phyloP scores from a whole-genome alignment of 30 jellyfish, hydroid and myxozoan genomes.

The Aurelia sp. region DNA sequence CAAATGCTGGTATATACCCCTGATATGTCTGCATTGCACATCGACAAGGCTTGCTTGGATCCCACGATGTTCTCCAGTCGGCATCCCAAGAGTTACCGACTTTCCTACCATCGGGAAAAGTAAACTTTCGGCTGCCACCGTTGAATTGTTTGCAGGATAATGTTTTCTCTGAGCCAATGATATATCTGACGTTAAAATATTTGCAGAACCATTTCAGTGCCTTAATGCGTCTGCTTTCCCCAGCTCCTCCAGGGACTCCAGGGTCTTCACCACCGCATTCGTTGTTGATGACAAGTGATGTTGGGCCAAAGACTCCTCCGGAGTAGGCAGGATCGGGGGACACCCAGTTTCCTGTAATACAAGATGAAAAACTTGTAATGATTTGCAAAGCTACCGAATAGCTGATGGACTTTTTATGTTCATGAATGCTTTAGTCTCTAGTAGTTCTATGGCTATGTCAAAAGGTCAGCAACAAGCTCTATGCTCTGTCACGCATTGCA shows the following conservation, averaged over 20 bases:
- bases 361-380: background rate
- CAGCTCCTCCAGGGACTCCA: constrained; percentile 95
- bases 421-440: too few relatives aligned
- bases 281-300: constrained; percentile 89
- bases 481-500: too few relatives aligned
- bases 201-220: constrained; percentile 94
- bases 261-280: constrained; percentile 96
- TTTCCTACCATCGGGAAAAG: constrained; percentile 79
- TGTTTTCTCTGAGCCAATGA: constrained; percentile 76
- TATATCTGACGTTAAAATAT: constrained; percentile 75
- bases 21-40: constrained; percentile 95
- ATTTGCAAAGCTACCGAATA: too few relatives aligned
- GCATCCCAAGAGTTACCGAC: constrained; percentile 95
- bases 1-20: constrained; percentile 92
- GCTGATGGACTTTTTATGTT: too few relatives aligned
- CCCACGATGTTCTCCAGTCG: constrained; percentile 94
- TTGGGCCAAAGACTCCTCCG: constrained; percentile 96
- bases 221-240: constrained; percentile 90
- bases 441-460: too few relatives aligned
- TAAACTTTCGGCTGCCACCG: constrained; percentile 78
- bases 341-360: constrained; percentile 82
- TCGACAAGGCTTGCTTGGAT: constrained; percentile 87
- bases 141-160: constrained; percentile 86
- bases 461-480: too few relatives aligned
- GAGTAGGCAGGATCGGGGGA: constrained; percentile 84